Base-by-base conservation (phyloP, 2,888 invertebrate species). In the Monopis laevigella region DNA sequence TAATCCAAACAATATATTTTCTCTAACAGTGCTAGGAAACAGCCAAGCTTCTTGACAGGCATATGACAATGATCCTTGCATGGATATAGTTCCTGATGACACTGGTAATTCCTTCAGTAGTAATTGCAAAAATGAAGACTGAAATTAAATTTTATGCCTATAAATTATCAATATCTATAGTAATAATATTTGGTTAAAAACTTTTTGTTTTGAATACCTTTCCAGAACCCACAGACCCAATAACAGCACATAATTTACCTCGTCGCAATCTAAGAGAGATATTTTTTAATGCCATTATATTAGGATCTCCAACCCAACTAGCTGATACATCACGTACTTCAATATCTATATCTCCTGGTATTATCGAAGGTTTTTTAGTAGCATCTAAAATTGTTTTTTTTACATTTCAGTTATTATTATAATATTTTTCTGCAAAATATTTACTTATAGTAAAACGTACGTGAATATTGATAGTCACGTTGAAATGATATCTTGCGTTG, bases 31-130 rank as follows among this genome's bases (percentile, higher is more conserved):
- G 11, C 86, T 85, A 1, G 87, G 87, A 59, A 90, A 90, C 0
- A 90, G 84, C 95, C 95, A 96, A 5, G 95, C 86, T 59, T 94
- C 92, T 66, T 94, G 93, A 48, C 89, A 84, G 0, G 92, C 90
- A 63, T 93, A 95, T 17, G 89, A 87, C 10, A 88, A 44, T 24
- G 59, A 72, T 2, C 88, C 93, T 39, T 82, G 81, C 10, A 90
- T 77, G 41, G 83, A 73, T 13, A 92, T 67, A 8, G 70, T 74
- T 28, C 94, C 93, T 36, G 62, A 55, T 3, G 72, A 65, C 21
- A 87, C 62, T 1, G 86, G 85, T 46, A 93, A 70, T 65, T 93
- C 93, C 38, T 88, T 86, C 39, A 93, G 77, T 43, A 93, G 82
- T 32, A 87, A 81, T 60, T 88, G 86, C 38, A 89, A 62, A 40